A percentile compares a stretch with the other conserved stretches of the same genome.
phyloP scores from a whole-genome alignment of 37 sponge, comb jelly and placozoan genomes.

The Spongia lamella region DNA sequence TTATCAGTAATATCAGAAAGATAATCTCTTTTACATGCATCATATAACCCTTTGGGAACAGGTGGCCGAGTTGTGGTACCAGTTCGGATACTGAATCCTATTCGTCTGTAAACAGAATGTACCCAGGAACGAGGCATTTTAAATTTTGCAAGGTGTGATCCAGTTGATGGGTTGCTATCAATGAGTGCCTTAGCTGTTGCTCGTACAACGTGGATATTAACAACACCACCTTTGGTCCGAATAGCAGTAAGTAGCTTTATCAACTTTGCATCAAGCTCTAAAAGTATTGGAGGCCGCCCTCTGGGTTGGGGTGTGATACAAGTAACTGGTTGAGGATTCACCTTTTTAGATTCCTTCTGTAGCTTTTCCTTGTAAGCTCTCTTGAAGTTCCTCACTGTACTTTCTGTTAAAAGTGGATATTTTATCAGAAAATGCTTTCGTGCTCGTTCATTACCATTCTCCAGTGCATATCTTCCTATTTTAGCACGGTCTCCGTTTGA shows the following conservation, averaged over 20 bases:
- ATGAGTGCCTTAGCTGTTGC: conserved; percentile 43
- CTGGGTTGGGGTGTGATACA: background rate
- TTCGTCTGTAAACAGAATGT: conserved; percentile 44
- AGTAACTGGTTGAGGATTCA: conserved; percentile 36
- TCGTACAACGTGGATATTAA: conserved; percentile 56
- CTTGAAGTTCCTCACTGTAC: conserved; percentile 49
- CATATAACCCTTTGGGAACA: conserved; percentile 36
- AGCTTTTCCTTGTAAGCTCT: conserved; percentile 23
- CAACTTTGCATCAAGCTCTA: conserved; percentile 48
- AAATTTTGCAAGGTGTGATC: conserved; percentile 19
- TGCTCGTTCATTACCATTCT: conserved; percentile 65
- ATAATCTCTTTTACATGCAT: conserved; percentile 32
- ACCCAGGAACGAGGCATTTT: conserved; percentile 47
- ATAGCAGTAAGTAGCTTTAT: conserved; percentile 34
- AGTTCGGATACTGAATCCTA: conserved; percentile 30
- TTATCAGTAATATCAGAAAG: conserved; percentile 23
- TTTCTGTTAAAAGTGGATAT: conserved; percentile 47
- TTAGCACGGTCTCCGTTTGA: conserved; percentile 17
- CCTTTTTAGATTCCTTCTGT: conserved; percentile 16
- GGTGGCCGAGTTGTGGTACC: conserved; percentile 47
- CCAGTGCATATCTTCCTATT: conserved; percentile 57
- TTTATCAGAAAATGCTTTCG: conserved; percentile 23
- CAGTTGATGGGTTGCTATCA: conserved; percentile 24
- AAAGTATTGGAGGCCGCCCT: conserved; percentile 48
- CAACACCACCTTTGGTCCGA: conserved; percentile 48